Evolutionary conservation across 2,113 vertebrate species (phyloP), one percentile per base, ranked within the genome.

Genomic region (Charadrius vociferus): DNA sequence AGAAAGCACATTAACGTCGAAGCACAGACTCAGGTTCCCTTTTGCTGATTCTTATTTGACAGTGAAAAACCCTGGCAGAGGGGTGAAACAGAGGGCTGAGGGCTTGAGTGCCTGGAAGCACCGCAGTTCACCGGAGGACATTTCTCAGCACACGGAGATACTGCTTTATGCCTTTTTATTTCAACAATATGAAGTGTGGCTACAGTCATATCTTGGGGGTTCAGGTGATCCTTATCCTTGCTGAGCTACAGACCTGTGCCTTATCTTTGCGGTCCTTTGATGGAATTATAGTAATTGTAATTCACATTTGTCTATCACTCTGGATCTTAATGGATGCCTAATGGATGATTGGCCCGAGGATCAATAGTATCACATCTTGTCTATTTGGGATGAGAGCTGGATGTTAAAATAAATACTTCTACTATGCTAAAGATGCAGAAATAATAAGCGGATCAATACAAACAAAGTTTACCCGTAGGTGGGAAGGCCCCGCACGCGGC

Each of bases 321-420:
- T 88, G 55, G n/a, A 61, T 83, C 82, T 88, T 95, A 95, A 86
- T 81, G 88, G 89, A 77, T 74, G 55, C 63, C 77, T 94, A 78
- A 71, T 86, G 77, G 59, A 74, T 43, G 37, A 71, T 7, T 77
- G 71, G 75, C 86, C 79, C 32, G 36, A 81, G 66, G 70, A 91
- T 90, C 94, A 86, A 63, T 86, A 95, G 23, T 36, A 88, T 30
- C 52, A 56, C 19, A 4, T 93, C 9, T 8, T 55, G 50, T 39
- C 63, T 74, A 27, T 72, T 65, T 55, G 43, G 52, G 53, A 81
- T 83, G 47, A 90, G 63, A 92, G 71, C 37, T 59, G 20, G 30
- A 79, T 81, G 55, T 90, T 79, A 81, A 81, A 83, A 67, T 55
- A 94, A 90, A 88, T 88, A 71, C 23, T 73, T 90, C 29, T 62